A percentile compares a stretch with the other conserved stretches of the same genome.
These are phyloP conservation scores for Columba janthina DNA, from an alignment of 2,113 vertebrate species.

Conservation along the genomic window DNA sequence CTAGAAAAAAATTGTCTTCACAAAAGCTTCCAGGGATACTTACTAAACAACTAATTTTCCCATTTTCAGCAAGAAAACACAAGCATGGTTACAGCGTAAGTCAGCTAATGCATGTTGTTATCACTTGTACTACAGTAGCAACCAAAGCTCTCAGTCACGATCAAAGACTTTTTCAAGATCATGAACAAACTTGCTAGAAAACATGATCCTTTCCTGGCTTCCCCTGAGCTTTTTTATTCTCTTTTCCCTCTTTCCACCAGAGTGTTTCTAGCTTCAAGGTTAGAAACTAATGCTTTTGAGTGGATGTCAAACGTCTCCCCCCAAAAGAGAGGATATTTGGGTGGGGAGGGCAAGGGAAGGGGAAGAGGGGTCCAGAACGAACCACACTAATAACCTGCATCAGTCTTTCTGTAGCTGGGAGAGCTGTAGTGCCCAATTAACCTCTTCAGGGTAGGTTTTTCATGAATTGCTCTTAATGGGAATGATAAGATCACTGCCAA, in stretches of 20 bases:
- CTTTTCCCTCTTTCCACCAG: not conserved
- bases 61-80: not conserved
- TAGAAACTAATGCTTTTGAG: not conserved
- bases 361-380: not conserved
- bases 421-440: not conserved
- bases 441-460: not conserved
- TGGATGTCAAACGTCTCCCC: not conserved
- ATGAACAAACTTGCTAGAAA: conserved; percentile 4
- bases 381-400: too few relatives aligned
- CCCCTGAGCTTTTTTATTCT: not conserved
- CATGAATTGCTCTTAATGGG: not conserved
- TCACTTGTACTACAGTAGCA: conserved; percentile 7
- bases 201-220: not conserved
- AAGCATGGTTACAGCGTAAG: not conserved
- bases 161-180: conserved; percentile 15
- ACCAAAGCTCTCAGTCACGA: not conserved
- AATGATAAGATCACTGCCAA: not conserved
- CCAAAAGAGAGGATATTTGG: not conserved
- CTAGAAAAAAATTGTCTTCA: not conserved
- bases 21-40: not conserved
- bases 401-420: not conserved
- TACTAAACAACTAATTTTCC: not conserved
- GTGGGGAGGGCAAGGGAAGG: not conserved
- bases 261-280: not conserved
- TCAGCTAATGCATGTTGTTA: conserved; percentile 4